These are phyloP conservation scores for Agonopterix subpropinquella DNA, from an alignment of 2,888 invertebrate genomes.

Conservation along the genomic window DNA sequence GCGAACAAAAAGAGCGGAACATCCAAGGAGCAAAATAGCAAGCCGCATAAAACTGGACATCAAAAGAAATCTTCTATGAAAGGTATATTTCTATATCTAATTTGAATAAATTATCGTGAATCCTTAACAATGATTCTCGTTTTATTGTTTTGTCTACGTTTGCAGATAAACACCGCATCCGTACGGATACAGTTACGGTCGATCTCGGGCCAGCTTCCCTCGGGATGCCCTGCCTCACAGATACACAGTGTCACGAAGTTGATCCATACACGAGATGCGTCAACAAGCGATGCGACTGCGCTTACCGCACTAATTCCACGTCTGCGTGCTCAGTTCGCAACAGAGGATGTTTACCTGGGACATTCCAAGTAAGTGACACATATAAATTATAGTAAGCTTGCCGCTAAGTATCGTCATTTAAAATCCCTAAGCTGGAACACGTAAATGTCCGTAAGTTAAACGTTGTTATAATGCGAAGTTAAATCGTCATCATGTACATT, in stretches of 20 bases:
- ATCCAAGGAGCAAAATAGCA: constrained; percentile 47
- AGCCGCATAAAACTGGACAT: constrained; percentile 55
- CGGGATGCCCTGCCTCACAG: constrained; percentile 83
- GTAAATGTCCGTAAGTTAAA: too few relatives aligned
- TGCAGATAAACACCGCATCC: constrained; percentile 60
- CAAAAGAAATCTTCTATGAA: constrained; percentile 66
- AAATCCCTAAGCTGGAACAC: too few relatives aligned
- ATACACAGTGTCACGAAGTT: constrained; percentile 86
- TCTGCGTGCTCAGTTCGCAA: constrained; percentile 81
- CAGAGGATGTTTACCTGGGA: constrained; percentile 88
- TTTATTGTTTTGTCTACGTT: constrained; percentile 4
- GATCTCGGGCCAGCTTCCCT: constrained; percentile 79
- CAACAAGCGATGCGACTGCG: constrained; percentile 86
- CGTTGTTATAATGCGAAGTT: too few relatives aligned
- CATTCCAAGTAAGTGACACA: constrained; percentile 81
- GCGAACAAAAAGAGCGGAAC: constrained; percentile 48
- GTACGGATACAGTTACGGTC: constrained; percentile 48
- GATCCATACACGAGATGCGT: constrained; percentile 86
- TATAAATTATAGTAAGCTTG: not conserved
- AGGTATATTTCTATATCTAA: constrained; percentile 30
- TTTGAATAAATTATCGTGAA: not conserved
- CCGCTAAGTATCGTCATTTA: too few relatives aligned
- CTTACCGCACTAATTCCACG: constrained; percentile 74
- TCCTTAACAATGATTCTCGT: too few relatives aligned
- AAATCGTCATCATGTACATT: too few relatives aligned